A percentile compares a stretch with the other conserved stretches of the same genome.
Conservation (phyloP, 2,113 vertebrate genomes). For the Labeo rohita region DNA sequence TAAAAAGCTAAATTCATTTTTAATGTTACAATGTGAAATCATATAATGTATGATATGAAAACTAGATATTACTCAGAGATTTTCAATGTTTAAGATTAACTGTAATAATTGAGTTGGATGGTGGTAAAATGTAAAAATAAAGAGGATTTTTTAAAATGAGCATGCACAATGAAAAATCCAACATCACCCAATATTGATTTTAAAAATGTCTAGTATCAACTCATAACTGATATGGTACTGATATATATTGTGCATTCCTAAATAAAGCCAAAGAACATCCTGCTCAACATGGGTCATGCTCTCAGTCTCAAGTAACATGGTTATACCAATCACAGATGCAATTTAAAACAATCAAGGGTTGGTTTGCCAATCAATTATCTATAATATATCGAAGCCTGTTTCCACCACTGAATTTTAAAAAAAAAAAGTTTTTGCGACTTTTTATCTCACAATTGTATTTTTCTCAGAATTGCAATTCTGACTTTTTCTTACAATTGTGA, state of each 20-base stretch:
- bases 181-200: not conserved
- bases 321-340: not conserved
- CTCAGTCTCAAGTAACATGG: not conserved
- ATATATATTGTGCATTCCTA: constrained; percentile 1
- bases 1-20: not conserved
- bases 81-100: not conserved
- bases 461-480: no score
- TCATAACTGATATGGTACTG: not conserved
- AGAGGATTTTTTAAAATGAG: not conserved
- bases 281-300: not conserved
- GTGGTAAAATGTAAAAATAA: not conserved
- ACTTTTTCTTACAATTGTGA: no score
- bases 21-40: not conserved
- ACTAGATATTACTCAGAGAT: not conserved
- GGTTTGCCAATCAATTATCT: not conserved
- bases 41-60: not conserved
- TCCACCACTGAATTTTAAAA: no score
- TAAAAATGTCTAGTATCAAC: not conserved
- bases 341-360: not conserved
- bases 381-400: no score
- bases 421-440: no score
- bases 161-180: not conserved
- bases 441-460: no score
- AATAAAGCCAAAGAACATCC: not conserved
- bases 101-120: not conserved